Evolutionary conservation across 2,888 invertebrate genomes (phyloP).

Genomic region (Oscheius sp.): DNA sequence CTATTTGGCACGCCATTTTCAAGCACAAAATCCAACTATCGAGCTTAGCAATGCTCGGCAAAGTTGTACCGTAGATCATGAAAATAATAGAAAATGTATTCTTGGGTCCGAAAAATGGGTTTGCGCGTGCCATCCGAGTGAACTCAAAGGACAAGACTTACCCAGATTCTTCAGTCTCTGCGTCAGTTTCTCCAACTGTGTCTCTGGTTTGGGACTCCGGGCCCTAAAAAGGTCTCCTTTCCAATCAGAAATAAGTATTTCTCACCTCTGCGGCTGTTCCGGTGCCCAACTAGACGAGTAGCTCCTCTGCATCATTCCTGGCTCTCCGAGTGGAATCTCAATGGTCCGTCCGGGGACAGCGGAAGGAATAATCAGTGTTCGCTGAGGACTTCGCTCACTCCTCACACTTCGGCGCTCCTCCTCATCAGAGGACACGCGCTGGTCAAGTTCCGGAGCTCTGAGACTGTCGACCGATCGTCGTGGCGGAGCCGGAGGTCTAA

Average conservation of each 20-base stretch:
- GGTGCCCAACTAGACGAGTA: background rate
- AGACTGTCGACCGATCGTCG: conserved; percentile 3
- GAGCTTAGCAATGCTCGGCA: no score
- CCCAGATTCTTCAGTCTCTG: conserved; percentile 37
- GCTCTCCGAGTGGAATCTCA: conserved; percentile 40
- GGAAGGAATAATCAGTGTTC: conserved; percentile 39
- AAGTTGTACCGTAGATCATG: no score
- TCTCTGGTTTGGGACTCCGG: conserved; percentile 4
- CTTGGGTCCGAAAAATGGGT: no score
- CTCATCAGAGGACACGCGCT: conserved; percentile 34
- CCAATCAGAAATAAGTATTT: background rate
- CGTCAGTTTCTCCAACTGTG: conserved; percentile 38
- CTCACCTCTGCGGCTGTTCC: background rate
- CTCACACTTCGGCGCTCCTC: conserved; percentile 35
- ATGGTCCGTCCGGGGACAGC: conserved; percentile 37
- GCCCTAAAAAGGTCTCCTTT: conserved; percentile 5
- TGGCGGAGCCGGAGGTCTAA: conserved; percentile 14
- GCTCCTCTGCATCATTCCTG: conserved; percentile 7
- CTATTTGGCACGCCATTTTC: no score
- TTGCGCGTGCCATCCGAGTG: no score
- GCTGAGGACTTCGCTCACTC: conserved; percentile 28
- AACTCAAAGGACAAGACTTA: conserved; percentile 9
- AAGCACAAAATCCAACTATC: no score
- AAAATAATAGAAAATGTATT: no score
- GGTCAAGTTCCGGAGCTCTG: background rate